phyloP scores from a whole-genome alignment of 2,888 invertebrate genomes.

The Leucozona laternaria region DNA sequence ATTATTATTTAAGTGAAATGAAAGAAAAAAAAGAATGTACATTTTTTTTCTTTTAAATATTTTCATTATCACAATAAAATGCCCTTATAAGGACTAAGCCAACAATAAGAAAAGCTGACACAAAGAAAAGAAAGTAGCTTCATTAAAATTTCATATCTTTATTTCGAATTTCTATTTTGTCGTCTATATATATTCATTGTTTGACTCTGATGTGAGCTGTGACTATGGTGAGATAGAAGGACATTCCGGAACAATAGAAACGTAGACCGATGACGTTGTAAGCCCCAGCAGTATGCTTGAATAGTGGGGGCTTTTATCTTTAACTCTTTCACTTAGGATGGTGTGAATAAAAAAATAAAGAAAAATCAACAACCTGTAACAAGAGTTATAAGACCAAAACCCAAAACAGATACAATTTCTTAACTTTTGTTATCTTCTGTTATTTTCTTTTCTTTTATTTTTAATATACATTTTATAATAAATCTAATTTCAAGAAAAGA shows the following conservation, averaged over 20 bases:
- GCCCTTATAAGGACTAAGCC: neutral
- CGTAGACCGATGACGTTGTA: slow-evolving; percentile 35
- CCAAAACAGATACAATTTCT: slow-evolving; percentile 60
- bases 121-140: slow-evolving; percentile 46
- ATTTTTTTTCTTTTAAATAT: too few relatives aligned
- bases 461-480: slow-evolving; percentile 1
- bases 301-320: neutral
- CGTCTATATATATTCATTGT: slow-evolving; percentile 34
- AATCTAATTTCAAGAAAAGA: slow-evolving; percentile 9
- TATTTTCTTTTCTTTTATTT: neutral
- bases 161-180: slow-evolving; percentile 57
- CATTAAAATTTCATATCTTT: slow-evolving; percentile 71
- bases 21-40: too few relatives aligned
- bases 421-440: slow-evolving; percentile 43
- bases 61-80: neutral
- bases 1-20: too few relatives aligned
- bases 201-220: slow-evolving; percentile 4
- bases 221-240: neutral
- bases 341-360: slow-evolving; percentile 19
- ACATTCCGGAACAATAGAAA: slow-evolving; percentile 46
- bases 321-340: slow-evolving; percentile 5
- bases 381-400: slow-evolving; percentile 43
- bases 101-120: slow-evolving; percentile 32
- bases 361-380: slow-evolving; percentile 39
- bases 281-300: neutral